Base-by-base conservation (phyloP, 64 coral and sea anemone genomes). In the Cladopsammia gracilis region DNA sequence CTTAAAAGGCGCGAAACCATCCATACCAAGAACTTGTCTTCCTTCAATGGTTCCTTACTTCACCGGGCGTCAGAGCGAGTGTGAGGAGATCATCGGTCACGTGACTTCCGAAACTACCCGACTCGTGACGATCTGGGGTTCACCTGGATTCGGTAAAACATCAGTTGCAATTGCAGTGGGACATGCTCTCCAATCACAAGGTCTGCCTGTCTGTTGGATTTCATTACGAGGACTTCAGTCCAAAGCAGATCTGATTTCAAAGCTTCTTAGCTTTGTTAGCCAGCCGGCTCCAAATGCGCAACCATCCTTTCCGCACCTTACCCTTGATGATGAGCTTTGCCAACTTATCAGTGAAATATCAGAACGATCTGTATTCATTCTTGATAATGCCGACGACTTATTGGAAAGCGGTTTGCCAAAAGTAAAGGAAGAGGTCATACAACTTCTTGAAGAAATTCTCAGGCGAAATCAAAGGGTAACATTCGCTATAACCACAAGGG, bases 141-240 rank as follows among this genome's bases (percentile, higher is more conserved):
- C 89, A 18, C 64, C 77, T 1, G 90, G 90, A 16, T 92, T 92
- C 42, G 90, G 90, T 20, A 92, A 92, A 84, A 92, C 90, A 1
- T 58, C 79, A 1, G 70, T 92, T 59, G 85, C 92, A 46, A 71
- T 49, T 56, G 12, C 3, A 56, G 53, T 56, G 53, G 53, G 53
- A 56, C 53, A 56, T 5, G 53, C 53, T 7, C 53, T 56, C 3
- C 2, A 56, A 12, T 56, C 53, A 10, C 53, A 56, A 56, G 53
- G 53, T 7, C 53, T 56, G 12, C 53, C 53, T 56, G 53, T 56
- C 53, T 56, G 12, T 56, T 56, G 53, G 53, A 5, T 86, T 24
- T 92, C 90, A 19, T 71, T 92, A 49, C 80, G 71, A 15, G 81
- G 56, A 18, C 52, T 86, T n/a, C 26, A 16, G 19, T 62, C 90